These are phyloP conservation scores for Spongia lamella DNA, from an alignment of 37 sponge, comb jelly and placozoan species.

Conservation along the genomic window DNA sequence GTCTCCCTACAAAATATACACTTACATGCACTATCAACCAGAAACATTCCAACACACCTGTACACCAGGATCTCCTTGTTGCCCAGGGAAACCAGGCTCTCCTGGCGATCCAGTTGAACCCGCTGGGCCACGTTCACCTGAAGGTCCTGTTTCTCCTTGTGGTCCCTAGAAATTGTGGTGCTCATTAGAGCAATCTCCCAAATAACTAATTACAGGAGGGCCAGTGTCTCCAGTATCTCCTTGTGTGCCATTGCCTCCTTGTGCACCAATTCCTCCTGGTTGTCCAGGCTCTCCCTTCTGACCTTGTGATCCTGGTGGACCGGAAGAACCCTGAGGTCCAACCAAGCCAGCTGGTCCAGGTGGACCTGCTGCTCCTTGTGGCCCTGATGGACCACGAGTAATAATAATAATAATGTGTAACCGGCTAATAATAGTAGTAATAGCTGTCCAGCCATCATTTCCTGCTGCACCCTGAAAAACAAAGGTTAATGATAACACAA, in stretches of 20 bases:
- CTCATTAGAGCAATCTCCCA: not conserved
- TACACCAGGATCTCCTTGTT: conserved; percentile 7
- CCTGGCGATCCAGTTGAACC: conserved; percentile 7
- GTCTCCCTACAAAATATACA: conserved; percentile 20
- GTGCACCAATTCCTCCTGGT: not conserved
- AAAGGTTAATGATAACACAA: too few species aligned
- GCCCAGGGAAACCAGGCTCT: conserved; percentile 14
- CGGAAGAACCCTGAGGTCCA: conserved; percentile 14
- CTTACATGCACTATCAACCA: not conserved
- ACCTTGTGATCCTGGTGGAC: conserved; percentile 1
- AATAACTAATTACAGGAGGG: not conserved
- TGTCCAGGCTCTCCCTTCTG: not conserved
- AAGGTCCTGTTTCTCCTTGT: conserved; percentile 30
- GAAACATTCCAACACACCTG: not conserved
- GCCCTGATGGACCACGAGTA: too few species aligned
- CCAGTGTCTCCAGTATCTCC: conserved; percentile 21
- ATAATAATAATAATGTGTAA: too few species aligned
- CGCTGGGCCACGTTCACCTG: conserved; percentile 36
- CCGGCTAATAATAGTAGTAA: too few species aligned
- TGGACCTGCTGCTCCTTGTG: too few species aligned
- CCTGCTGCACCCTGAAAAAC: not conserved
- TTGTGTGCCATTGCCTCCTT: conserved; percentile 2
- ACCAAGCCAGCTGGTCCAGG: not conserved
- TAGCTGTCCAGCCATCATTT: conserved; percentile 1
- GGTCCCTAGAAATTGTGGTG: not conserved